Conservation (phyloP, 1,140 invertebrate species). For the Drosophila kepulauana region DNA sequence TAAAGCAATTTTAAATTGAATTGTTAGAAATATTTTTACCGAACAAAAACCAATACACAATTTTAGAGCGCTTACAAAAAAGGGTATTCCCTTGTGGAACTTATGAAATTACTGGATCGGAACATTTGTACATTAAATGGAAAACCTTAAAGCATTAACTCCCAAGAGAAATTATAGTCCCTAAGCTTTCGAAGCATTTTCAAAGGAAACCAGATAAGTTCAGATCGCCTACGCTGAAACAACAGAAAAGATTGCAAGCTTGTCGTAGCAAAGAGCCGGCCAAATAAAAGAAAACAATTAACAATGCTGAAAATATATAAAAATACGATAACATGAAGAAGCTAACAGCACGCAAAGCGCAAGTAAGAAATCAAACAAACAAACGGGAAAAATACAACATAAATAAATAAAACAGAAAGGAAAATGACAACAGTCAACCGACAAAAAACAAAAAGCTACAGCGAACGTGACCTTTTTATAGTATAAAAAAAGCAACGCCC, state of each 20-base stretch:
- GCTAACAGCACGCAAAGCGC: constrained; percentile 32
- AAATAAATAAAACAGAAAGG: constrained; percentile 41
- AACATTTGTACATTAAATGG: no score
- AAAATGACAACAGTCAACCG: not conserved
- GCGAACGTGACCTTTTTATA: constrained; percentile 35
- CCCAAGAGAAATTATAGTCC: not conserved
- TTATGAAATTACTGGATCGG: no score
- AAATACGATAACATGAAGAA: constrained; percentile 35
- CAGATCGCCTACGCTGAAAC: not conserved
- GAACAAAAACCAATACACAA: no score
- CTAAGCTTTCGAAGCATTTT: not conserved
- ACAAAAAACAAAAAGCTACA: constrained; percentile 22
- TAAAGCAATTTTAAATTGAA: no score
- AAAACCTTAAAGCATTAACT: no score
- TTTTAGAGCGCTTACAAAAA: no score
- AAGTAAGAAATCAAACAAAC: constrained; percentile 19
- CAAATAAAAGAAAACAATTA: constrained; percentile 28
- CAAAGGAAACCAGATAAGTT: not conserved
- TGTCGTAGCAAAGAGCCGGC: constrained; percentile 22
- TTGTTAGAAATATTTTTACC: no score
- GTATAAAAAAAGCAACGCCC: constrained; percentile 29
- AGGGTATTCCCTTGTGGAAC: no score
- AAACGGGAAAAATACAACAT: not conserved
- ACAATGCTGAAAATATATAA: constrained; percentile 19
- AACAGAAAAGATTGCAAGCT: constrained; percentile 25